Evolutionary conservation across 2,797 vertebrate species (phyloP).

Genomic region (Knipowitschia caucasica): DNA sequence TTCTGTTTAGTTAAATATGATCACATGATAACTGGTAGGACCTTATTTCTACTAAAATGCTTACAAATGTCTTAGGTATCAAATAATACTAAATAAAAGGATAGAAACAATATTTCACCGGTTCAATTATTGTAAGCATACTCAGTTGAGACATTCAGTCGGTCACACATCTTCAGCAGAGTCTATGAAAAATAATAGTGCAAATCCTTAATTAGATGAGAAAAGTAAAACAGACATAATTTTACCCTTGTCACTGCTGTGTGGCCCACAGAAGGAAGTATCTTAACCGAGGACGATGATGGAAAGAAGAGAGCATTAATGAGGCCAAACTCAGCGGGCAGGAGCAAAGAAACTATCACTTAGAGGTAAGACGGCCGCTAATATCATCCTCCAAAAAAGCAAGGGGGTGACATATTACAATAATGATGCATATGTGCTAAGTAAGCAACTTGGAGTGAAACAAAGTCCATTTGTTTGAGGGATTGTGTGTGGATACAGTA

Average conservation of each 20-base stretch:
- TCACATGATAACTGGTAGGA: too few species aligned
- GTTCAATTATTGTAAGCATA: background rate
- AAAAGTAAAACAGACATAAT: slow-evolving; percentile 65
- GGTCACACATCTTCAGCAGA: slow-evolving; percentile 43
- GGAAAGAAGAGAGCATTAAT: slow-evolving; percentile 72
- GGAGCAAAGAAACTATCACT: slow-evolving; percentile 65
- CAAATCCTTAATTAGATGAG: slow-evolving; percentile 68
- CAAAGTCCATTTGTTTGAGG: slow-evolving; percentile 53
- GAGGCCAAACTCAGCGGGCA: slow-evolving; percentile 73
- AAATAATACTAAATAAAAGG: background rate
- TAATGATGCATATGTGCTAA: slow-evolving; percentile 66
- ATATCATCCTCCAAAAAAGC: slow-evolving; percentile 54
- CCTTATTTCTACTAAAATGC: too few species aligned
- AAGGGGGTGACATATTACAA: slow-evolving; percentile 65
- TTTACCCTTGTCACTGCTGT: slow-evolving; percentile 62
- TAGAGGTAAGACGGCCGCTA: slow-evolving; percentile 57
- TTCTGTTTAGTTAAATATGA: background rate
- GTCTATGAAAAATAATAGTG: slow-evolving; percentile 38
- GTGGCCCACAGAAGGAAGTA: slow-evolving; percentile 57
- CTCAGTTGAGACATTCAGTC: slow-evolving; percentile 15
- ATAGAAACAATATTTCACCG: too few species aligned
- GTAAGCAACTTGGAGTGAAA: slow-evolving; percentile 63
- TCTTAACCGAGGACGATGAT: slow-evolving; percentile 57
- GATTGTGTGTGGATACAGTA: slow-evolving; percentile 24
- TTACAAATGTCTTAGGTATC: too few species aligned